Evolutionary conservation across 2,113 vertebrate genomes (phyloP), one percentile per base, ranked within the genome.

Genomic region (Apodemus speciosus): DNA sequence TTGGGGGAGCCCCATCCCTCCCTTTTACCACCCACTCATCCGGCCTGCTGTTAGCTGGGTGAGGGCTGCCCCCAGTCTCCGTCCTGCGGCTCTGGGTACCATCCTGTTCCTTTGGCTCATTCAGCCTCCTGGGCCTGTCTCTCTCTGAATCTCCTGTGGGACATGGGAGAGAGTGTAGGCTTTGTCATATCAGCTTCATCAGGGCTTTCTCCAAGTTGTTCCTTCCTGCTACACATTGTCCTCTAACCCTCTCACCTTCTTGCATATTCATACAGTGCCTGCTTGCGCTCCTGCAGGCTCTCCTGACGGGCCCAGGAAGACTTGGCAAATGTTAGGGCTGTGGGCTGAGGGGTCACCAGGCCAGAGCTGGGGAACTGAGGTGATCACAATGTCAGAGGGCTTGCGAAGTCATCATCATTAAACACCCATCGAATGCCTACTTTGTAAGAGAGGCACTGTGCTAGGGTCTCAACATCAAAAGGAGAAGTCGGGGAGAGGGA

Each of bases 201-300:
- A 27, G 56, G 64, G 43, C 51, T 32, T 73, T 89, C 38, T 93
- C 76, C 87, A 88, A 21, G 35, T 25, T 58, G 49, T 32, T 84
- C 75, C 69, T 81, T 90, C 72, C 77, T 88, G 27, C 38, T 88
- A 32, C 38, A 53, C 32, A 5, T 2, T 40, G 25, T 62, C 11
- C 75, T 72, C 76, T 66, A 49, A 46, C 35, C 38, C 4, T 69
- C 98, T 99, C 97, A 99, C 99, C 99, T 99, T 98, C 99, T 98
- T 77, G 99, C 99, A 2, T 99, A 99, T 93, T 99, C 98, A 14
- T 99, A 99, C 92, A 99, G 97, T 0, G 98, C 98, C 81, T 98
- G 98, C 98, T 99, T 99, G 94, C 99, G 98, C 89, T 99, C 99
- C 96, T 99, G 99, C 90, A 99, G 97, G 95, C 99, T 99, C 98